Evolutionary conservation across 1,140 invertebrate genomes (phyloP).

Genomic region (Brachionus calyciflorus): DNA sequence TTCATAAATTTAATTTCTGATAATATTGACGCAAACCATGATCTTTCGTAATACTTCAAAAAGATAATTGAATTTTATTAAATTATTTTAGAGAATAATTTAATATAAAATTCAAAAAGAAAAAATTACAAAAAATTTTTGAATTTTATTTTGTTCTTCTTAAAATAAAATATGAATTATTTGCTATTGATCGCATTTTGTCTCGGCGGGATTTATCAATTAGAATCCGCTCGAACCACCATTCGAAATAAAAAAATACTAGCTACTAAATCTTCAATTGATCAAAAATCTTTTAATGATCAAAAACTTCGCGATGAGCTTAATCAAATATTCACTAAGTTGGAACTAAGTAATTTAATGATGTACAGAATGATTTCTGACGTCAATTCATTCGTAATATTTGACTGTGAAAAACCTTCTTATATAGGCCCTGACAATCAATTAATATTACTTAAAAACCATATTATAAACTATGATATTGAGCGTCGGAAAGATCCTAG

Average conservation of each 20-base stretch:
- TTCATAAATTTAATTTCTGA: too few species aligned
- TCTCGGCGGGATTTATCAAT: too few species aligned
- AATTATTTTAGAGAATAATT: too few species aligned
- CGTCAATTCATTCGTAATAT: slow-evolving; percentile 12
- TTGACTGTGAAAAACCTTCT: slow-evolving; percentile 28
- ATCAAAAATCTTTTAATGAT: not conserved
- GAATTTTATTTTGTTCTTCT: not conserved
- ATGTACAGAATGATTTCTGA: not conserved
- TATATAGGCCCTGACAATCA: slow-evolving; percentile 1
- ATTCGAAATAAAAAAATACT: not conserved
- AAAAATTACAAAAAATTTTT: too few species aligned
- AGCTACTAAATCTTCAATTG: not conserved
- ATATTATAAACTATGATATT: slow-evolving; percentile 33
- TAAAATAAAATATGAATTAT: too few species aligned
- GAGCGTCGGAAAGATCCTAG: not conserved
- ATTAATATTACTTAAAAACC: slow-evolving; percentile 17
- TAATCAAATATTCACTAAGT: not conserved
- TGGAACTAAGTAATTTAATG: not conserved
- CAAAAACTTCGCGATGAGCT: not conserved
- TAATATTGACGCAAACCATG: too few species aligned
- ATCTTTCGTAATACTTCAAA: too few species aligned
- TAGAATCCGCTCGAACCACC: not conserved
- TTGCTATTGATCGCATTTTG: too few species aligned
- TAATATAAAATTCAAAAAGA: too few species aligned
- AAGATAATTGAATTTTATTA: too few species aligned